Base-by-base conservation (phyloP, 2,888 invertebrate genomes). In the Cephus nigrinus region DNA sequence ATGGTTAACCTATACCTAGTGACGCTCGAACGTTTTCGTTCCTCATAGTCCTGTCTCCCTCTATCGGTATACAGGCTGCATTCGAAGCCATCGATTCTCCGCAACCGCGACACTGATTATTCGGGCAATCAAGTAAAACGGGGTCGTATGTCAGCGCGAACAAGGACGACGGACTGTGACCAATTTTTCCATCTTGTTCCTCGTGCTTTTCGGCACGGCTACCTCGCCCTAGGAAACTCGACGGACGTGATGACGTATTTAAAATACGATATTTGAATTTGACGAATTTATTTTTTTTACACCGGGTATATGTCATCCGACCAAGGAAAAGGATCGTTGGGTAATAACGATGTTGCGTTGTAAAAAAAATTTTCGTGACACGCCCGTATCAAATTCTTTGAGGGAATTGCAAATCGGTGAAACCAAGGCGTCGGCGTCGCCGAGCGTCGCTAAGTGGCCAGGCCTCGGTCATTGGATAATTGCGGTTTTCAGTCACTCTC, bases 41-140 rank as follows among this genome's bases (percentile, higher is more conserved):
- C 55, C 2, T 55, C 2, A 9, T 2, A 23, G 23, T 55, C 55
- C 9, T 55, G 55, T 55, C 55, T 23, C 55, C 23, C 55, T 55
- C 55, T 55, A 15, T 36, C 23, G 55, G 9, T 23, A 23, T 9
- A 23, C 55, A 55, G 23, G 9, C 2, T 55, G 23, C 23, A 55
- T 1, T 55, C 55, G 55, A 55, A 55, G 23, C 55, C 55, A 55
- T 23, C 55, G 23, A 23, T 55, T 55, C 55, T 55, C 55, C 23
- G 55, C 23, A 2, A 9, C 55, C 55, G 55, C 55, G 55, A 55
- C 55, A 55, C 55, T 55, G 55, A 55, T 55, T 55, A 55, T 55
- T 55, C 55, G 55, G 55, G 55, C 55, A 23, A 55, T 55, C 78
- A 73, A 75, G 76, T 77, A 79, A 81, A 81, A 79, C 81, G 76